Base-by-base conservation (phyloP, 2,797 vertebrate species). In the Pangasius djambal region DNA sequence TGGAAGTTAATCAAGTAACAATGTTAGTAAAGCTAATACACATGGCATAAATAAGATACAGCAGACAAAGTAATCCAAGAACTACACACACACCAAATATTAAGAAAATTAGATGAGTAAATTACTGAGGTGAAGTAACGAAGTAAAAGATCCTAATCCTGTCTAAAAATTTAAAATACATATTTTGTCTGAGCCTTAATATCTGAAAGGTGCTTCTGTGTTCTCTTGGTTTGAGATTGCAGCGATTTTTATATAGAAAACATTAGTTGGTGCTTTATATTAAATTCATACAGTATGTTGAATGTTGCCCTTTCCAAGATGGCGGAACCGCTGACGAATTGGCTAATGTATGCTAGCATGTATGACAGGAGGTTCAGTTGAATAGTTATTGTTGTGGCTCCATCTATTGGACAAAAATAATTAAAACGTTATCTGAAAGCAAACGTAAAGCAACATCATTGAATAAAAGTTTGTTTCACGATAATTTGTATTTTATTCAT, bases 381-480 rank as follows among this genome's bases (percentile, higher is more conserved):
- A 79, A 63, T 8, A 50, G 20, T n/a, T 83, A 28, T 31, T 82
- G 83, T 75, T 48, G 28, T 70, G 79, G 86, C 70, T 88, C 88
- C 89, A 70, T 91, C 91, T 92, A n/a, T 31, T 79, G 91, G 87
- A 50, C 44, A 83, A 55, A 55, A 69, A 37, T n/a, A 3, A 48
- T 18, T 12, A 48, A 57, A 18, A 50, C 57, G 61, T 34, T 15
- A 77, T 6, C 7, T 34, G 1, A 55, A 79, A 34, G 16, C 1
- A 55, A 79, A 16, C 6, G 18, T 25, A 25, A 44, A 44, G 3
- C 9, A 44, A 44, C 69, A 37, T 70, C 44, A 74, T 25, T 74
- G 1, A 74, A 77, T 44, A 50, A 48, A 75, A 50, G 44, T 77
- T 48, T 28, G 44, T 50, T 77, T 77, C 40, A 48, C 25, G 4